Conservation (phyloP, 2,888 invertebrate species). For the Aporophyla nigra region DNA sequence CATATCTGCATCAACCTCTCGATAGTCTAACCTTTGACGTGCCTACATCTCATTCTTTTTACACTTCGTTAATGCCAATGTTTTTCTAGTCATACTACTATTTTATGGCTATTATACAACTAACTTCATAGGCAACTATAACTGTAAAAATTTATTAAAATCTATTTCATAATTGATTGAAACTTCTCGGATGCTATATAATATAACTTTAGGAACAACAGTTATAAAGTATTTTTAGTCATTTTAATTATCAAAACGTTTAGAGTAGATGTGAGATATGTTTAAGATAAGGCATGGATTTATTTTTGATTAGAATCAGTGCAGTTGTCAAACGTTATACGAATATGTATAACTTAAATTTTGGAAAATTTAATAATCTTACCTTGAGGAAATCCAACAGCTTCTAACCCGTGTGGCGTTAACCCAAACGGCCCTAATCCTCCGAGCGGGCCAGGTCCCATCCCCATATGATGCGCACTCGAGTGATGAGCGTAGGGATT, state of each 20-base stretch:
- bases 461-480: conserved; percentile 90
- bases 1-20: not conserved
- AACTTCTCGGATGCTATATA: not conserved
- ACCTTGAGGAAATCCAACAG: conserved; percentile 90
- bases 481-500: conserved; percentile 88
- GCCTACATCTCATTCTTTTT: not conserved
- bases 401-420: conserved; percentile 87
- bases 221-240: not conserved
- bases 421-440: conserved; percentile 88
- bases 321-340: not conserved
- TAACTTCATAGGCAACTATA: not conserved
- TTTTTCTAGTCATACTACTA: not conserved
- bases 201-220: not conserved
- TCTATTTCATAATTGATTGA: not conserved
- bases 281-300: not conserved
- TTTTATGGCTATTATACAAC: not conserved
- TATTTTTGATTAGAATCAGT: not conserved
- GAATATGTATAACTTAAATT: not conserved
- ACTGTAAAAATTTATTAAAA: not conserved
- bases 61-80: not conserved
- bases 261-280: not conserved
- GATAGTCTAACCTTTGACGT: not conserved
- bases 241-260: not conserved
- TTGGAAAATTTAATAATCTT: conserved; percentile 58
- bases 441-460: conserved; percentile 89